phyloP scores from a whole-genome alignment of 92 coral and sea anemone genomes.

The Pocillopora grandis region DNA sequence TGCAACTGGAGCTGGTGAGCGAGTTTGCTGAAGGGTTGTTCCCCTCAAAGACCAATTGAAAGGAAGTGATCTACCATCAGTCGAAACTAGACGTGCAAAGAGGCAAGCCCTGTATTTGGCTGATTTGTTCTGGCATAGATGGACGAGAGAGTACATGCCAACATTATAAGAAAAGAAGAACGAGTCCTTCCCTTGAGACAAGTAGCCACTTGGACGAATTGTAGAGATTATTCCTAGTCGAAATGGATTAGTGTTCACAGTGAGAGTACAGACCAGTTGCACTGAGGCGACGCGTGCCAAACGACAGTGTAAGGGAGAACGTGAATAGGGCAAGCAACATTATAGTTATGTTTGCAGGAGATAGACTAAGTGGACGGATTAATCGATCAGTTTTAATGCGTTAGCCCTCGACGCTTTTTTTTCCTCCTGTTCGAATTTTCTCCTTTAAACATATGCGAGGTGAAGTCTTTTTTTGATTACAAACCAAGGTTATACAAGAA shows the following conservation, averaged over 20 bases:
- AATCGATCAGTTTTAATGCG: not conserved
- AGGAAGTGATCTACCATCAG: no score
- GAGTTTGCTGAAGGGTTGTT: no score
- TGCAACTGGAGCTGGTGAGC: no score
- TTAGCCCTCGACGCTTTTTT: no score
- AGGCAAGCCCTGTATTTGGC: conserved; percentile 40
- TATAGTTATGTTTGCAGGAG: not conserved
- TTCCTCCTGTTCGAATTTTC: no score
- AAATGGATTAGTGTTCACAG: conserved; percentile 59
- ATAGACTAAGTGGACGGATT: not conserved
- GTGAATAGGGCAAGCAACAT: not conserved
- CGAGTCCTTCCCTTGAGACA: not conserved
- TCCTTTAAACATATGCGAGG: no score
- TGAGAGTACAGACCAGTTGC: conserved; percentile 57
- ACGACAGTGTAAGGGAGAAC: conserved; percentile 46
- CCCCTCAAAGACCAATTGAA: no score
- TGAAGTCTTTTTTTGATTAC: no score
- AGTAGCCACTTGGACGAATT: not conserved
- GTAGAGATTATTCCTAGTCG: not conserved
- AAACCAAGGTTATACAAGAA: no score
- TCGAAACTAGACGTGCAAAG: conserved; percentile 10
- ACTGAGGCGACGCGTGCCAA: conserved; percentile 53
- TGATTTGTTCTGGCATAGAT: conserved; percentile 43
- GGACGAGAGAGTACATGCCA: conserved; percentile 41
- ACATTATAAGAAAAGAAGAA: conserved; percentile 30